Evolutionary conservation across 2,797 vertebrate species (phyloP).

Genomic region (Siniperca scherzeri): DNA sequence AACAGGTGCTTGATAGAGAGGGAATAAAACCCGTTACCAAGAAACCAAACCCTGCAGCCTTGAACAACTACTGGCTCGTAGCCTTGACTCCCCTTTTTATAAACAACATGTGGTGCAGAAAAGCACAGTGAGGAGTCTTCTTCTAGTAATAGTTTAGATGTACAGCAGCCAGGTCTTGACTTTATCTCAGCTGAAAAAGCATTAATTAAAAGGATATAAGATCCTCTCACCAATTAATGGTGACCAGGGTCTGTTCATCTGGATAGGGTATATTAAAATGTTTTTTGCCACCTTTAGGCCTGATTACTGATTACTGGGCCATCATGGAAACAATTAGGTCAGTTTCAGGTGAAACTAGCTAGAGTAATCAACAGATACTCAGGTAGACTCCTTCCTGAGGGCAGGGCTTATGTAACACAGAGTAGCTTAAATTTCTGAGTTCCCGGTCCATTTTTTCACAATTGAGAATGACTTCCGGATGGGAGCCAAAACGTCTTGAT

Average conservation of each 20-base stretch:
- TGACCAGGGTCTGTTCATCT: neutral
- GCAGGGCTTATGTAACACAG: too few species aligned
- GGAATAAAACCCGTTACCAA: constrained; percentile 4
- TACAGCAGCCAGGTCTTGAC: neutral
- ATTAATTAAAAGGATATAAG: neutral
- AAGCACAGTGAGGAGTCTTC: neutral
- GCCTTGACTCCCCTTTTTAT: constrained; percentile 3
- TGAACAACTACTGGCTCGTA: neutral
- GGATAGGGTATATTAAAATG: neutral
- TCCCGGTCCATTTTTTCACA: too few species aligned
- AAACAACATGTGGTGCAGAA: neutral
- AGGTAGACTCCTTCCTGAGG: neutral
- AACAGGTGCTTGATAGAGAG: constrained; percentile 21
- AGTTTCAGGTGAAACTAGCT: too few species aligned
- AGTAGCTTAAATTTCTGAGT: too few species aligned
- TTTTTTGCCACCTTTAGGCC: neutral
- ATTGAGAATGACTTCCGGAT: too few species aligned
- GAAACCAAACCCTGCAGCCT: constrained; percentile 14
- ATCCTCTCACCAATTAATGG: neutral
- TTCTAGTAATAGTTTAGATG: neutral
- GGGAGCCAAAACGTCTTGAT: too few species aligned
- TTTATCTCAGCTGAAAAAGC: neutral
- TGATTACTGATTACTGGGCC: too few species aligned
- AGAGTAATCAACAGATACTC: too few species aligned
- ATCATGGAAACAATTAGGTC: too few species aligned